phyloP scores from a whole-genome alignment of 2,888 invertebrate genomes.

The Gibbula magus region DNA sequence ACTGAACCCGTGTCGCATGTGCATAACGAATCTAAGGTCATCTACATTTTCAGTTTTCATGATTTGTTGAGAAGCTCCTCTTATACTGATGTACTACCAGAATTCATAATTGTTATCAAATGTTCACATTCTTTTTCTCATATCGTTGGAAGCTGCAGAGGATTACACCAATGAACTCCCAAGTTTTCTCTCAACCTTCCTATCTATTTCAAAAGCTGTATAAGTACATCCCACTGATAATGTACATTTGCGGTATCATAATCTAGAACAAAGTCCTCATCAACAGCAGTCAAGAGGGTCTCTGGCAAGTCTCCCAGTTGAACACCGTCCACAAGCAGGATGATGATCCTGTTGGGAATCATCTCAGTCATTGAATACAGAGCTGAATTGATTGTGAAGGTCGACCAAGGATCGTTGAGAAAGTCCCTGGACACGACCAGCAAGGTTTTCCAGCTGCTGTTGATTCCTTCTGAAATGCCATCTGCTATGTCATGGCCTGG shows the following conservation, averaged over 20 bases:
- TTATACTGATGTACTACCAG: too few relatives aligned
- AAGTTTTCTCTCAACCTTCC: too few relatives aligned
- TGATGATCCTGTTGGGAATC: neutral
- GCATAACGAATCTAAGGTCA: too few relatives aligned
- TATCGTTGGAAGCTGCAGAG: too few relatives aligned
- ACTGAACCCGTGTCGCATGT: too few relatives aligned
- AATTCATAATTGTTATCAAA: too few relatives aligned
- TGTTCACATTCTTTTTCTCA: too few relatives aligned
- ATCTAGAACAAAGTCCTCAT: neutral
- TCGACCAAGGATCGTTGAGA: neutral
- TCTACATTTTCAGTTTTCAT: too few relatives aligned
- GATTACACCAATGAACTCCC: too few relatives aligned
- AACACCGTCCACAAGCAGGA: neutral
- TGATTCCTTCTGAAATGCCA: constrained; percentile 2
- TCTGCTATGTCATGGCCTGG: constrained; percentile 9
- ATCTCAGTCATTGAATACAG: neutral
- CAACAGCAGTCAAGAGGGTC: neutral
- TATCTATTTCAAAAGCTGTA: too few relatives aligned
- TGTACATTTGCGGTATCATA: neutral
- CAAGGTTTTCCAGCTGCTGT: constrained; percentile 9
- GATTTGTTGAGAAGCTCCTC: too few relatives aligned
- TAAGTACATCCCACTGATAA: too few relatives aligned
- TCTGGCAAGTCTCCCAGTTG: neutral
- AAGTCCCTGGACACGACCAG: constrained; percentile 3
- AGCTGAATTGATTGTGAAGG: neutral